Conservation (phyloP, 30 jellyfish, hydroid and myxozoan species). For the Aurelia sp. region DNA sequence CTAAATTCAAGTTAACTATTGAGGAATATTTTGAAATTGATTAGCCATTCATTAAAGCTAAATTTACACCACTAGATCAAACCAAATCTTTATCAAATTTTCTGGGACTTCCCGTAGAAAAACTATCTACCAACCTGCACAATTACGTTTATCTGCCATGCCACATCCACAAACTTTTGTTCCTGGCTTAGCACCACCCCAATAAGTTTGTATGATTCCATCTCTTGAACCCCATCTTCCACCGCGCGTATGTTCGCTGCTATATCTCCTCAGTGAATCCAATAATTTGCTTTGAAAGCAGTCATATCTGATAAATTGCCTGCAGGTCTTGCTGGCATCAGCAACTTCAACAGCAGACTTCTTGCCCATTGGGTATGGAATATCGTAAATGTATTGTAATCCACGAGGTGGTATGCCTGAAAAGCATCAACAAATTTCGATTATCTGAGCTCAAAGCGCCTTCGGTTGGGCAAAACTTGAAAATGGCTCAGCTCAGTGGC, state of each 20-base stretch:
- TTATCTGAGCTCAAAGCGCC: no score
- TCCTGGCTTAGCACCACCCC: constrained; percentile 99
- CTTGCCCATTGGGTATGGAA: constrained; percentile 50
- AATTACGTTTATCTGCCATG: constrained; percentile 73
- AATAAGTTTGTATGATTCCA: constrained; percentile 77
- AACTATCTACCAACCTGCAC: constrained; percentile 70
- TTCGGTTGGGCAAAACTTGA: no score
- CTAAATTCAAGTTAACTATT: no score
- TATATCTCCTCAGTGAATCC: constrained; percentile 70
- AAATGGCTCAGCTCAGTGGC: no score
- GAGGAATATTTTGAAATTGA: no score
- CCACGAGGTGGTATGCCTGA: constrained; percentile 38
- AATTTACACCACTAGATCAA: no score
- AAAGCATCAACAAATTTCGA: no score
- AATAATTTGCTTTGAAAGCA: constrained; percentile 86
- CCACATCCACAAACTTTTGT: constrained; percentile 92
- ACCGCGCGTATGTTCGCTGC: constrained; percentile 78
- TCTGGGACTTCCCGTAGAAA: no score
- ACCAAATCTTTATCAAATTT: no score
- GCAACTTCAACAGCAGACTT: constrained; percentile 66
- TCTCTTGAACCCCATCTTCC: constrained; percentile 93
- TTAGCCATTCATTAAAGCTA: no score
- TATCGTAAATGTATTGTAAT: constrained; percentile 46
- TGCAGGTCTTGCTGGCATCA: constrained; percentile 76
- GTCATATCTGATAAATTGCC: constrained; percentile 88